A percentile compares a stretch with the other conserved stretches of the same genome.
Evolutionary conservation across 2,888 invertebrate genomes (phyloP).

Genomic region (Camponotus fellah): DNA sequence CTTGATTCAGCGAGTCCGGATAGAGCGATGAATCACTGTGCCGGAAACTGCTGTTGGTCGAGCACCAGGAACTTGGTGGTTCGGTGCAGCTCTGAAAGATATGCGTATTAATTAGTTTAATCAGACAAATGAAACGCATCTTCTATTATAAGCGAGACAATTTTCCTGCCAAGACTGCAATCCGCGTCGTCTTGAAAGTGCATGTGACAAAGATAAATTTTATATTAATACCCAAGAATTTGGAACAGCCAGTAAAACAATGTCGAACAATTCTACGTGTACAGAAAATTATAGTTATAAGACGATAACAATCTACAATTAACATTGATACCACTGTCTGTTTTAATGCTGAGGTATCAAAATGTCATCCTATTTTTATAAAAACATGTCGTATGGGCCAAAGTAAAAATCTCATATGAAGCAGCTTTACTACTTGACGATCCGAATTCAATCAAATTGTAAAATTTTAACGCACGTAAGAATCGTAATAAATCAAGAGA

Average conservation of each 20-base stretch:
- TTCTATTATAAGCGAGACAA: constrained; percentile 17
- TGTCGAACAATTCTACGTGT: neutral
- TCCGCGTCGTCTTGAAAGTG: constrained; percentile 25
- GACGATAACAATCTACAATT: constrained; percentile 4
- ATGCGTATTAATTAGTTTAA: constrained; percentile 16
- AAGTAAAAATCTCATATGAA: constrained; percentile 37
- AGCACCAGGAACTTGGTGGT: constrained; percentile 84
- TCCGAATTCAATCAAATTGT: constrained; percentile 2
- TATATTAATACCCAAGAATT: constrained; percentile 34
- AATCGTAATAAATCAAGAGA: constrained; percentile 25
- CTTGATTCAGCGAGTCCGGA: constrained; percentile 87
- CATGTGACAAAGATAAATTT: constrained; percentile 24
- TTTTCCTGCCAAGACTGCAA: neutral
- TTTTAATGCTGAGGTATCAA: constrained; percentile 36
- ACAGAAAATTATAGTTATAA: constrained; percentile 4
- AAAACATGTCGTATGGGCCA: constrained; percentile 15
- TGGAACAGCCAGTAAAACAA: constrained; percentile 22
- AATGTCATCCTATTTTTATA: constrained; percentile 7
- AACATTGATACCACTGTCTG: constrained; percentile 2
- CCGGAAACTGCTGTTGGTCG: constrained; percentile 79
- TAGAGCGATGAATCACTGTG: constrained; percentile 84
- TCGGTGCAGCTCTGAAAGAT: constrained; percentile 80
- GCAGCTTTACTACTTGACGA: constrained; percentile 10
- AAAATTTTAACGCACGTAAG: constrained; percentile 13
- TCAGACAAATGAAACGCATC: neutral